phyloP scores from a whole-genome alignment of 2,797 vertebrate species.

The Chromis chromis region DNA sequence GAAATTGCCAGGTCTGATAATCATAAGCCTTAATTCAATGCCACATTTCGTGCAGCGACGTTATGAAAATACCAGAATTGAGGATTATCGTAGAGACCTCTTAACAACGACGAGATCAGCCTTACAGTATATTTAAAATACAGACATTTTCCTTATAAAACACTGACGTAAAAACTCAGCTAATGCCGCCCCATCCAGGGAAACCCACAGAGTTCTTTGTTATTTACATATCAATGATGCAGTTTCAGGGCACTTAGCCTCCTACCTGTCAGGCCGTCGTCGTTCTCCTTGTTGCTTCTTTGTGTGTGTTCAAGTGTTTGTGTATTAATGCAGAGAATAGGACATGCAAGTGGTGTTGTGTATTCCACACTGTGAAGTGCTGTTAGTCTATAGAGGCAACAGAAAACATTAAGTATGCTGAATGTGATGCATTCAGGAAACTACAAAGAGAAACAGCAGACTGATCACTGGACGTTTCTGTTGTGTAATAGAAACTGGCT shows the following conservation, averaged over 20 bases:
- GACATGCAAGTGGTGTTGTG: slow-evolving; percentile 45
- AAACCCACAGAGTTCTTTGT: slow-evolving; percentile 8
- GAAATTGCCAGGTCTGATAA: too few relatives aligned
- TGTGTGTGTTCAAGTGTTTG: slow-evolving; percentile 30
- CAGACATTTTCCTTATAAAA: too few relatives aligned
- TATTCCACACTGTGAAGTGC: slow-evolving; percentile 52
- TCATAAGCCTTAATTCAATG: too few relatives aligned
- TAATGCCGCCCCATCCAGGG: background rate
- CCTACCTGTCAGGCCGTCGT: slow-evolving; percentile 38
- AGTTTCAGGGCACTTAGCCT: slow-evolving; percentile 56
- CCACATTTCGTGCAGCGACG: background rate
- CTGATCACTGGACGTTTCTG: background rate
- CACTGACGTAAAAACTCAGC: too few relatives aligned
- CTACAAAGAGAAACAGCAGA: background rate
- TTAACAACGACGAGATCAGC: background rate
- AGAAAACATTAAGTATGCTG: slow-evolving; percentile 35
- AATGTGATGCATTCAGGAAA: background rate
- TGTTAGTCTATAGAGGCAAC: background rate
- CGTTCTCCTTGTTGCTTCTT: slow-evolving; percentile 35
- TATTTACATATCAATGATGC: slow-evolving; percentile 62
- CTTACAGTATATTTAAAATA: background rate
- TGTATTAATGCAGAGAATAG: slow-evolving; percentile 58
- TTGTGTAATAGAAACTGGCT: slow-evolving; percentile 4
- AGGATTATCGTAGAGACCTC: too few relatives aligned
- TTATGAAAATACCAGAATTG: background rate